Percentiles rank a stretch among this genome's conserved stretches.
Conservation (phyloP, 2,797 vertebrate species). For the Choloepus didactylus region DNA sequence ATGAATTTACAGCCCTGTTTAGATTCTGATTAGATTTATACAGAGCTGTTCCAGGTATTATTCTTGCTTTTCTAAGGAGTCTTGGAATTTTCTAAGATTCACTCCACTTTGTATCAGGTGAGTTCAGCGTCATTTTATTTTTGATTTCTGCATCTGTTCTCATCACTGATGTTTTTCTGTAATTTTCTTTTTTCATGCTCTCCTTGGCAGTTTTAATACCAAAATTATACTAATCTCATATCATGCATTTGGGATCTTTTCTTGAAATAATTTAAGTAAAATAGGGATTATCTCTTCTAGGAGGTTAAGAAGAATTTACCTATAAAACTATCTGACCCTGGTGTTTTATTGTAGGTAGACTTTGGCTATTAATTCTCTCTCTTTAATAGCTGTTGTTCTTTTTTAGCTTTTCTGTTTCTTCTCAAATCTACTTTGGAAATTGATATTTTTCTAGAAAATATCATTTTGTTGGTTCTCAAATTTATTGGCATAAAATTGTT, state of each 20-base stretch:
- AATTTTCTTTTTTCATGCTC: conserved; percentile 27
- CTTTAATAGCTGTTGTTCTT: background rate
- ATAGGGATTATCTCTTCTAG: background rate
- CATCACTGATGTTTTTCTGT: conserved; percentile 36
- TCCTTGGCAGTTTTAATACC: background rate
- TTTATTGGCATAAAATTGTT: conserved; percentile 43
- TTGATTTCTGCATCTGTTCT: conserved; percentile 41
- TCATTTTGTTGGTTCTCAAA: conserved; percentile 62
- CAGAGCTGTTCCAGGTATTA: background rate
- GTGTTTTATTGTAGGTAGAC: background rate
- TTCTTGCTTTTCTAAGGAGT: conserved; percentile 49
- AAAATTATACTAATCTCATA: background rate
- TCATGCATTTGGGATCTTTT: conserved; percentile 10
- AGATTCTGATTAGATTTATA: conserved; percentile 18
- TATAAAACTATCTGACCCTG: background rate
- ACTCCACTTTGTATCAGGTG: background rate
- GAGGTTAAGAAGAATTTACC: conserved; percentile 1
- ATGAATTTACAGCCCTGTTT: background rate
- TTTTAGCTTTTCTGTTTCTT: conserved; percentile 23
- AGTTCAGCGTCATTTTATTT: conserved; percentile 59
- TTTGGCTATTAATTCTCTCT: background rate
- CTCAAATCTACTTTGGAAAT: conserved; percentile 47
- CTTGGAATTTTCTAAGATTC: background rate
- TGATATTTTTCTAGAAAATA: conserved; percentile 29
- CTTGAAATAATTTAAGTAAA: conserved; percentile 44